Conservation (phyloP, 2,113 vertebrate genomes). For the Chlorodrepanis virens region DNA sequence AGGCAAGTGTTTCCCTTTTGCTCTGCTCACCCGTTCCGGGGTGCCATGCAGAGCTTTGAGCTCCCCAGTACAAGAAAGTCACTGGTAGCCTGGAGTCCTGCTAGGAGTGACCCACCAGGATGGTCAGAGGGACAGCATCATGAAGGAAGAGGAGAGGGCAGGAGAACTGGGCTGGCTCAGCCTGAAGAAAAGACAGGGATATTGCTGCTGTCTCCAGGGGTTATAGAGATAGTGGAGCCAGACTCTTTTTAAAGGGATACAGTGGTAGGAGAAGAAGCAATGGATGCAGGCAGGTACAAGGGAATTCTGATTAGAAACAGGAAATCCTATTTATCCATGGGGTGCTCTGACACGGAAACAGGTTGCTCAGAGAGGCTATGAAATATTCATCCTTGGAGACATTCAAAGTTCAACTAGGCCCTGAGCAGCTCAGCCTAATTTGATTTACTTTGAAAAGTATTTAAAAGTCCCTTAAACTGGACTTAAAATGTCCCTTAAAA, state of each 20-base stretch:
- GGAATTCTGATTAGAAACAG: background rate
- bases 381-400: background rate
- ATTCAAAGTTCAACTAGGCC: background rate
- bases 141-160: background rate
- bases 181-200: background rate
- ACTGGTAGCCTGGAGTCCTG: background rate
- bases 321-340: background rate
- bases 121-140: background rate
- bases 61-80: background rate
- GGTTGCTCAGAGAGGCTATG: background rate
- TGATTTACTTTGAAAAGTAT: background rate
- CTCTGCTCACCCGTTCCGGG: background rate
- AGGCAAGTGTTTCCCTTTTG: background rate
- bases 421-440: background rate
- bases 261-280: background rate
- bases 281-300: fast-evolving
- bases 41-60: background rate
- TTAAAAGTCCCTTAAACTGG: background rate
- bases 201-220: background rate
- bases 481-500: background rate
- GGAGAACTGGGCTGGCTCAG: background rate
- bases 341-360: background rate
- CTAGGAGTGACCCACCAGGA: background rate
- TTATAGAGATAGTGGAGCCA: background rate
- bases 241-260: background rate